phyloP scores from a whole-genome alignment of 2,113 vertebrate species.

The Microcebus murinus region DNA sequence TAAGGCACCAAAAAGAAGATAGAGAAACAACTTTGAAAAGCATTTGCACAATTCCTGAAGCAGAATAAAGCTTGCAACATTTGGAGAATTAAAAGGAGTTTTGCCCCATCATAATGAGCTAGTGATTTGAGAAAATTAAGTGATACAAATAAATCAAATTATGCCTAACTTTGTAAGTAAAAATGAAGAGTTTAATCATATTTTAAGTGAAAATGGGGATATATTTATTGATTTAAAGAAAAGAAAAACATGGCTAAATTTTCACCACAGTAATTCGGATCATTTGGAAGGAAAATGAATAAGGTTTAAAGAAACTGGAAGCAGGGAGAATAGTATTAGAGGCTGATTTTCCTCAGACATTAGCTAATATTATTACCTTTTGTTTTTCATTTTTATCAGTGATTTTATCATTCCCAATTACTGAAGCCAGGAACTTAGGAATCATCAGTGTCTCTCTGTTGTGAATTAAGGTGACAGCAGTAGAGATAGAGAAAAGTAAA shows the following conservation, averaged over 20 bases:
- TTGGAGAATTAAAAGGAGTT: neutral
- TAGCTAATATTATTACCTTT: neutral
- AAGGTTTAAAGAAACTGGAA: neutral
- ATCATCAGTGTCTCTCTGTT: neutral
- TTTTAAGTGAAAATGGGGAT: neutral
- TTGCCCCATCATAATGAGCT: neutral
- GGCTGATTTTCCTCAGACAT: neutral
- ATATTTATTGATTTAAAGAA: neutral
- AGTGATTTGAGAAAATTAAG: neutral
- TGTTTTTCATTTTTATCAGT: neutral
- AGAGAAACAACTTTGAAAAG: neutral
- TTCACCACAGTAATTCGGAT: neutral
- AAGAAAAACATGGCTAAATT: neutral
- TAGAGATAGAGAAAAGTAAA: neutral
- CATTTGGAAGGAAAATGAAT: neutral
- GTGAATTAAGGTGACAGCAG: neutral
- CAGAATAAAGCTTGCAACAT: neutral
- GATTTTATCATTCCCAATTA: neutral
- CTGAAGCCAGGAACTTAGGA: neutral
- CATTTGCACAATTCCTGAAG: neutral
- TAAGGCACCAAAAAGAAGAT: neutral
- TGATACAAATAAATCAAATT: neutral
- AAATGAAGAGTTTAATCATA: neutral
- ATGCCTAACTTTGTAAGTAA: neutral
- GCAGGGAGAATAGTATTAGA: neutral